Percentiles rank a stretch among this genome's conserved stretches.
Conservation (phyloP, 2,113 vertebrate genomes). For the Aphelocoma coerulescens region DNA sequence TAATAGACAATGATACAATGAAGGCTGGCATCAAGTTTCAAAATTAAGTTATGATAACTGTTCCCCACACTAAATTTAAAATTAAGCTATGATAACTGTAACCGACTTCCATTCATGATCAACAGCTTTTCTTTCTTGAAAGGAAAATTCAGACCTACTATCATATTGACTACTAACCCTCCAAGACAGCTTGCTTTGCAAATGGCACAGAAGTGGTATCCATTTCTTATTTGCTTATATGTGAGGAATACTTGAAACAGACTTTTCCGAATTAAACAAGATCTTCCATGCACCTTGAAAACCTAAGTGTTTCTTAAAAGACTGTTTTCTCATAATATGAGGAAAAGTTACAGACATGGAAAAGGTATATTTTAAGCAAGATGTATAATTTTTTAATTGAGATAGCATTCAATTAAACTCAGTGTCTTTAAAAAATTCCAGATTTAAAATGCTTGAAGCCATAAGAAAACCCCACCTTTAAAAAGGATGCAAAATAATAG, state of each 20-base stretch:
- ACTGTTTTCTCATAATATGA: background rate
- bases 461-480: background rate
- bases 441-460: background rate
- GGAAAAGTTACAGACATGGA: background rate
- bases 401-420: background rate
- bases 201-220: background rate
- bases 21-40: background rate
- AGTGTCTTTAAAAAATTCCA: background rate
- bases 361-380: background rate
- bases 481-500: background rate
- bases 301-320: background rate
- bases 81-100: background rate
- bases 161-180: background rate
- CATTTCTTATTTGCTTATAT: background rate
- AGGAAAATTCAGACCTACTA: background rate
- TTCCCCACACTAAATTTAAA: background rate
- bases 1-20: background rate
- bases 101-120: background rate
- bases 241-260: background rate
- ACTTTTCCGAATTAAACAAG: background rate
- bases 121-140: background rate
- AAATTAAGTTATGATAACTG: background rate
- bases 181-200: background rate
- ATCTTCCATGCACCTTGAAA: background rate
- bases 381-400: background rate